These are phyloP conservation scores for Chironomus tentans DNA, from an alignment of 2,888 invertebrate genomes.

Conservation along the genomic window DNA sequence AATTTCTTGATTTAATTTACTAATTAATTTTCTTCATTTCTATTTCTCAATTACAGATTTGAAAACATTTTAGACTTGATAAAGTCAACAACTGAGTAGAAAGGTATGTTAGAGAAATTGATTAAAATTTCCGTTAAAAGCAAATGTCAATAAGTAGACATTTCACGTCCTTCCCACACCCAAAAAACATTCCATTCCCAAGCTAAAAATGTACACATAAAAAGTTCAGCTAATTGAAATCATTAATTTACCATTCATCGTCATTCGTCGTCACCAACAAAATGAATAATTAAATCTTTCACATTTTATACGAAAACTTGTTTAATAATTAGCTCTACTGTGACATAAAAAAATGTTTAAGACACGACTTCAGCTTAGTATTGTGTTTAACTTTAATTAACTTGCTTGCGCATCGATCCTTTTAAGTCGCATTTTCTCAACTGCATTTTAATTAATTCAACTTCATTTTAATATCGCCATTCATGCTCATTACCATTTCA, in stretches of 20 bases:
- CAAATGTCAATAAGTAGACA: background rate
- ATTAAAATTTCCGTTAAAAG: too few relatives aligned
- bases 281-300: background rate
- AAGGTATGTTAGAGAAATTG: too few relatives aligned
- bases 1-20: too few relatives aligned
- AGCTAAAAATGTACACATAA: too few relatives aligned
- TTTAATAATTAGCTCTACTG: background rate
- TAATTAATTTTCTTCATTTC: too few relatives aligned
- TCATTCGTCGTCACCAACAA: background rate
- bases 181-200: background rate
- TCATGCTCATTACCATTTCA: constrained; percentile 17
- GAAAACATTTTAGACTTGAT: too few relatives aligned
- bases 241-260: background rate
- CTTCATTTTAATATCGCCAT: constrained; percentile 23
- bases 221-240: background rate
- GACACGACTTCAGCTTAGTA: background rate
- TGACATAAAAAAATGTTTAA: background rate
- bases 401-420: constrained; percentile 10
- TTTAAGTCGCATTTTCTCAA: constrained; percentile 10
- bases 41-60: too few relatives aligned
- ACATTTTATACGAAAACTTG: background rate
- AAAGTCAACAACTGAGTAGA: too few relatives aligned
- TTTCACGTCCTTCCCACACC: background rate
- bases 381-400: constrained; percentile 5
- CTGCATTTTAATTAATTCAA: constrained; percentile 26